These are phyloP conservation scores for Neodiprion pinetum DNA, from an alignment of 1,140 invertebrate genomes.

Conservation along the genomic window DNA sequence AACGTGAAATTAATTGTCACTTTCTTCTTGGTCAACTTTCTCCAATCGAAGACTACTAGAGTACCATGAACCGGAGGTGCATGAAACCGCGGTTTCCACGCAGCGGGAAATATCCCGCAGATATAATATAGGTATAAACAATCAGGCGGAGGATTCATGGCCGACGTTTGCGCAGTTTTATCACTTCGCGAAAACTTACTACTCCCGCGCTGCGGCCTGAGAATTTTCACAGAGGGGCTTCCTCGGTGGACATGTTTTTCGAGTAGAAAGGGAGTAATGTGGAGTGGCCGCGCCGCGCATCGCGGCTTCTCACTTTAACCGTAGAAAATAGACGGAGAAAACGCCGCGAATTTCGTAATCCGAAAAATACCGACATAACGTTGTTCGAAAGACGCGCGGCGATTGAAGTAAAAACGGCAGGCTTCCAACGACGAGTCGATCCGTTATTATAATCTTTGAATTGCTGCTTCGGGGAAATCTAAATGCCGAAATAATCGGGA, in stretches of 20 bases:
- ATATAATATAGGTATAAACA: too few species aligned
- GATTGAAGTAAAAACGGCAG: slow-evolving; percentile 28
- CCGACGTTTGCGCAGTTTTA: neutral
- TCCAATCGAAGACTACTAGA: neutral
- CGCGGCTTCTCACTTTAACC: slow-evolving; percentile 25
- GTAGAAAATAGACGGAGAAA: too few species aligned
- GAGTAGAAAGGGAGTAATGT: slow-evolving; percentile 60
- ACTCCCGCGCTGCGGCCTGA: neutral
- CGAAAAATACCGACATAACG: neutral
- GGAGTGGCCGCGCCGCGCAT: slow-evolving; percentile 63
- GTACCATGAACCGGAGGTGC: neutral
- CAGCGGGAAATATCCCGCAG: neutral
- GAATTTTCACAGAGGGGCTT: slow-evolving; percentile 32
- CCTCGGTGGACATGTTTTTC: slow-evolving; percentile 48
- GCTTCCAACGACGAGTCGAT: slow-evolving; percentile 19
- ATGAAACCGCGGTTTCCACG: neutral
- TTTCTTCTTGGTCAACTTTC: neutral
- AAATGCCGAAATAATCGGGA: too few species aligned
- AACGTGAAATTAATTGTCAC: too few species aligned
- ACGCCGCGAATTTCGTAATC: too few species aligned
- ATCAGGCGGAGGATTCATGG: neutral
- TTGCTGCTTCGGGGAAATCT: too few species aligned
- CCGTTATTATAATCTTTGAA: too few species aligned
- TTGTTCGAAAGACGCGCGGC: too few species aligned
- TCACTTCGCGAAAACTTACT: neutral